Base-by-base conservation (phyloP, 2,797 vertebrate genomes). In the Chelon auratus region DNA sequence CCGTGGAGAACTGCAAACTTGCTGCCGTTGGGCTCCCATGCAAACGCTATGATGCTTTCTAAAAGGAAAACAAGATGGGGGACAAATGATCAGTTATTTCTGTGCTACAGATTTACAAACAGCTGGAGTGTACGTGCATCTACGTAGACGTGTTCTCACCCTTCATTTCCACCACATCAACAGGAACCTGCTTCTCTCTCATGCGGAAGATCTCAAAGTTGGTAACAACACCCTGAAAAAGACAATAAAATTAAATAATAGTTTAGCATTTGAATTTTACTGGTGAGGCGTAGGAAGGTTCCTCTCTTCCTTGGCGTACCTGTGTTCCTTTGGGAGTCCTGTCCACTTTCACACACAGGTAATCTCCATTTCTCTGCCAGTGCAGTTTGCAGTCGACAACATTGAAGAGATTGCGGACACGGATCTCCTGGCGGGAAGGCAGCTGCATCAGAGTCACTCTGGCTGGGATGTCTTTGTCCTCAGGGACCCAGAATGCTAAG, bases 201-300 rank as follows among this genome's bases (percentile, higher is more conserved):
- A 99, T 99, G 81, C 98, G 92, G 93, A 99, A 99, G 90, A 99
- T 99, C 93, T 99, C 98, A 94, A 99, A 99, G 93, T 99, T 99
- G 91, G 97, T 99, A 83, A 99, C 98, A 52, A 99, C 96, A n/a
- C 98, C 98, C 98, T 99, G 71, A 65, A 56, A 77, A 52, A 59
- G 6, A 73, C 22, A 47, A 62, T 0, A 52, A 36, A 20, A 52
- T 54, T 55, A 30, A 30, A 30, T 42, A 55, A 2, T 2, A 47
- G 4, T 11, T 7, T 8, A 62, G 18, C 0, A 15, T 56, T 26
- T 11, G 0, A 53, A 50, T 20, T 8, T 15, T 0, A 14, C 1
- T 18, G 20, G 1, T 13, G 4, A 48, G 0, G 5, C 48, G 4
- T 57, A 2, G 4, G 3, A 9, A 0, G n/a, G 47, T 48, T n/a